These are phyloP conservation scores for Eutrigla gurnardus DNA, from an alignment of 2,797 vertebrate species.

Conservation along the genomic window DNA sequence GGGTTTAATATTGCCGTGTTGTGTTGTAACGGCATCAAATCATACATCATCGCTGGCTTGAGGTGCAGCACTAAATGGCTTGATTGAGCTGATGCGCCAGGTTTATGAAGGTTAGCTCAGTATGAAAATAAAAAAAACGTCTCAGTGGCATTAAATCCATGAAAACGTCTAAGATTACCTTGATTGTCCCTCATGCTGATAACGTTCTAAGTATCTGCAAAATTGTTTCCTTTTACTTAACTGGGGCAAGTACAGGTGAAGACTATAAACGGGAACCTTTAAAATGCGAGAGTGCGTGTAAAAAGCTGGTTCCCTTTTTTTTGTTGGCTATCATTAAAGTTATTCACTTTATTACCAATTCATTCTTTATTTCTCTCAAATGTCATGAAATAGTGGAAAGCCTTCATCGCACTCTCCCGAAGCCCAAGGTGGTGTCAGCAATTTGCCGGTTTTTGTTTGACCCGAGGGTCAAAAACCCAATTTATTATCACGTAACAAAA, in stretches of 20 bases:
- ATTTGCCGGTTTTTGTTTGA: neutral
- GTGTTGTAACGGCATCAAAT: conserved; percentile 79
- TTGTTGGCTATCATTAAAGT: neutral
- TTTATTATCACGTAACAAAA: neutral
- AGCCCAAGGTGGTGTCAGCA: neutral
- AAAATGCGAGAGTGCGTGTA: neutral
- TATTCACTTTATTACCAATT: neutral
- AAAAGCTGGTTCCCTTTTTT: neutral
- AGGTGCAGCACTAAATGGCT: conserved; percentile 59
- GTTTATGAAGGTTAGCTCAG: conserved; percentile 71
- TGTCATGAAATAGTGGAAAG: neutral
- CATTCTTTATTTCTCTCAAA: neutral
- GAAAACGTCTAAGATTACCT: conserved; percentile 3
- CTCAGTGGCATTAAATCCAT: conserved; percentile 15
- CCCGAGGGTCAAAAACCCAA: neutral
- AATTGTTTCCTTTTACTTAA: neutral
- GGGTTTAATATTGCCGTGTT: conserved; percentile 82
- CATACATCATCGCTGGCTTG: conserved; percentile 75
- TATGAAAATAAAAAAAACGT: conserved; percentile 36
- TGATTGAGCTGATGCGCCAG: conserved; percentile 63
- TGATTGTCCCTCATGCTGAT: conserved; percentile 26
- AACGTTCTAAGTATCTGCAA: conserved; percentile 16
- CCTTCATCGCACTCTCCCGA: too few species aligned
- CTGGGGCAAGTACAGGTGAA: neutral
- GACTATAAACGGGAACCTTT: neutral